Evolutionary conservation across 2,888 invertebrate genomes (phyloP), one percentile per base, ranked within the genome.

Genomic region (Cosmia trapezina): DNA sequence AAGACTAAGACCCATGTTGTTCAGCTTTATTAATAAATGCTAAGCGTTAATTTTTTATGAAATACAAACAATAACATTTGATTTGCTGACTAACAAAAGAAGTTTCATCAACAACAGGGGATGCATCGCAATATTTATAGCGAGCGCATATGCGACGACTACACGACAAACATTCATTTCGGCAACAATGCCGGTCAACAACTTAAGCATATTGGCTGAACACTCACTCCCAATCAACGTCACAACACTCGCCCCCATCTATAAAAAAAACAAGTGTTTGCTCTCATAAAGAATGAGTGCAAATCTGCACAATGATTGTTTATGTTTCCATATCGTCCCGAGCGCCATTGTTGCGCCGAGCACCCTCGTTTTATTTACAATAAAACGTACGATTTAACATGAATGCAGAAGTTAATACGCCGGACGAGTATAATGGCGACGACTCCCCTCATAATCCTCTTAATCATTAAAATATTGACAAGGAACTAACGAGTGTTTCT

Each of bases 281-380:
- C 95, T 90, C 94, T 94, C 94, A 94, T 95, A 94, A 94, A 95
- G 94, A 92, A 95, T 94, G 94, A 93, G 93, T 93, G 93, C 93
- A 95, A 95, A 95, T 96, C 95, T 93, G 93, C 91, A 94, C 95
- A 95, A 94, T 94, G 91, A 95, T 94, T 95, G 95, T 95, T 95
- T 94, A 94, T 94, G 93, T 93, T 94, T 91, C 92, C 91, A 93
- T 93, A 94, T 92, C 92, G 92, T 91, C 92, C 85, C 92, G 90
- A 90, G 90, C 90, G 85, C 91, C 82, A 93, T 94, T 94, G 94
- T 94, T 91, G 80, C 85, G 84, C 74, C 83, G 74, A 69, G 81
- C 81, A 80, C 87, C 88, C 92, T 88, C 89, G 87, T 86, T 89
- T 88, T 91, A 89, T 91, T 92, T 91, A 91, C 93, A 94, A 94